phyloP scores from a whole-genome alignment of 2,113 vertebrate genomes.

The Microtus oregoni region DNA sequence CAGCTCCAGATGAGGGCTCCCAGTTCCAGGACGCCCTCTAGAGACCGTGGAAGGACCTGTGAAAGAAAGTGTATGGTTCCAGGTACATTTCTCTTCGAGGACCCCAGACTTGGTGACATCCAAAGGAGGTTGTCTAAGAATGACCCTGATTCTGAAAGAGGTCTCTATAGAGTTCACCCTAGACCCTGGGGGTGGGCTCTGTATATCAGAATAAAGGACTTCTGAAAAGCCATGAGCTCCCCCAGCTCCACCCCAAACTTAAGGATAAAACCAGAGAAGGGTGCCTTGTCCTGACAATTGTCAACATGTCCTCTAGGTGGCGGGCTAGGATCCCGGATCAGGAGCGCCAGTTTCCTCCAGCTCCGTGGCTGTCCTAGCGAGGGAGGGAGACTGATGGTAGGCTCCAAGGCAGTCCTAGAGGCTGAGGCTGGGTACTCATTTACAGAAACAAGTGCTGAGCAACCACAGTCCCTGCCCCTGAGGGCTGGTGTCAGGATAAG shows the following conservation, averaged over 20 bases:
- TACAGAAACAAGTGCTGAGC: neutral
- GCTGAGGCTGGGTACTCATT: neutral
- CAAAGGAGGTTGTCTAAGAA: neutral
- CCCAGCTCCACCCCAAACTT: neutral
- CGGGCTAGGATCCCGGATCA: neutral
- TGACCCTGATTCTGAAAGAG: neutral
- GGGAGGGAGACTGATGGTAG: neutral
- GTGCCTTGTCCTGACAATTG: neutral
- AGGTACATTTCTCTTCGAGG: neutral
- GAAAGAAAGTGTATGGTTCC: neutral
- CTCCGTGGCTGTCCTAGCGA: accelerated
- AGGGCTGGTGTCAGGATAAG: neutral
- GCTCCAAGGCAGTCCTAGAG: neutral
- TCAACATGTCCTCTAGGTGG: neutral
- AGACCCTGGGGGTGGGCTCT: neutral
- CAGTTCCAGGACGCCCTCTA: neutral
- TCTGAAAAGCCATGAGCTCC: neutral
- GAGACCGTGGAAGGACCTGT: neutral
- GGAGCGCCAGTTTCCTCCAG: neutral
- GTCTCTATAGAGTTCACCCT: neutral
- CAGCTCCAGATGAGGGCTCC: neutral
- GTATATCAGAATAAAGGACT: neutral
- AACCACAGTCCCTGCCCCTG: neutral
- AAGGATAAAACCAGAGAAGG: neutral
- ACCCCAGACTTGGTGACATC: neutral